Evolutionary conservation across 2,888 invertebrate species (phyloP), one percentile per base, ranked within the genome.

Genomic region (Cryptocheilus praepositus): DNA sequence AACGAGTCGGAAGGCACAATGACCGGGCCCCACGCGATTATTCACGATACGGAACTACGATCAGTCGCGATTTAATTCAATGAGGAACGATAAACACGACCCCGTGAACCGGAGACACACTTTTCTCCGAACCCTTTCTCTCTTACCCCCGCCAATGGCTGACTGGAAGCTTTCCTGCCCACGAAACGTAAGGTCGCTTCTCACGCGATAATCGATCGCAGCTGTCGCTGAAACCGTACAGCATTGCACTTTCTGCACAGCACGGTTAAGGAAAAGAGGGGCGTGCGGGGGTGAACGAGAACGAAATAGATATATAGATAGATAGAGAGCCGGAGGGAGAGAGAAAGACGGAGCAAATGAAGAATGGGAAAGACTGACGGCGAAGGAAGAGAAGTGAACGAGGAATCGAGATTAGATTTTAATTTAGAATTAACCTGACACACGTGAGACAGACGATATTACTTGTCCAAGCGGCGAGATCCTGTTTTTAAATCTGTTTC

Each of bases 121-220:
- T 59, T 70, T 66, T 67, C 64, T 55, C 59, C 65, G 74, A 61
- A 69, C 69, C 64, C 74, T 71, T 77, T 43, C 44, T 58, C 21
- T 18, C 7, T 45, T 18, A 18, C 55, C 36, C 16, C 55, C 25
- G 4, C 51, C 21, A 3, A 8, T 11, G 36, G 36, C 36, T 36
- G 36, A 36, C 36, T 36, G 11, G 36, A 36, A 36, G 36, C 36
- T 36, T 36, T 36, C 8, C 36, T 36, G 36, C 36, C 36, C 1
- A 11, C 36, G 36, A 36, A 36, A 36, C 43, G 21, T 77, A 76
- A 74, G 76, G 75, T 72, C 64, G 67, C 53, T 51, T 71, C 64
- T 66, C 79, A 76, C 71, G 77, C 75, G 79, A 80, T 79, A 71
- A 80, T 80, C 79, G 80, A 81, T 80, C 77, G 71, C 57, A 43